Conservation (phyloP, 2,888 invertebrate genomes). For the Diaprepes abbreviatus region DNA sequence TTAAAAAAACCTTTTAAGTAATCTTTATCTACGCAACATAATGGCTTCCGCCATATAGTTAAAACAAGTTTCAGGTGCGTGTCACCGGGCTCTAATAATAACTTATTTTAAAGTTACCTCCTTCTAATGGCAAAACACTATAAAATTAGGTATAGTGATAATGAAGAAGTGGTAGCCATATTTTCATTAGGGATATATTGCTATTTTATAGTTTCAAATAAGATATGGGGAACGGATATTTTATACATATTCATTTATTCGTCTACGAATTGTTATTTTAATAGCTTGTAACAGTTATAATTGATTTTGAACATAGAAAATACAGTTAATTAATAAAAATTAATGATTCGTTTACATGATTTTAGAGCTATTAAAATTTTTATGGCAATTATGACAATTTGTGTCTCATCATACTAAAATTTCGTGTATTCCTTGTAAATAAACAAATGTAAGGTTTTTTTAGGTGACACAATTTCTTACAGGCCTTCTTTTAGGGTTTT, state of each 20-base stretch:
- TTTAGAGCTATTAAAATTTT: not conserved
- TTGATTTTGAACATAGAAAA: slow-evolving; percentile 4
- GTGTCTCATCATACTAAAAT: too few relatives aligned
- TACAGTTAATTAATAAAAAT: slow-evolving; percentile 16
- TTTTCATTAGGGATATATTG: slow-evolving; percentile 8
- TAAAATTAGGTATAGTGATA: slow-evolving; percentile 17
- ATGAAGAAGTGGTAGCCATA: slow-evolving; percentile 17
- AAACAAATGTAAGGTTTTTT: too few relatives aligned
- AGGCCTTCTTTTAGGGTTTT: too few relatives aligned
- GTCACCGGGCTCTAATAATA: slow-evolving; percentile 25
- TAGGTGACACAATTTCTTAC: too few relatives aligned
- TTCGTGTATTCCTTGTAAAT: too few relatives aligned
- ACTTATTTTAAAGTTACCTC: slow-evolving; percentile 19
- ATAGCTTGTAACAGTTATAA: slow-evolving; percentile 10
- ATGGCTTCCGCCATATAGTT: slow-evolving; percentile 32
- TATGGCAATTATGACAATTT: too few relatives aligned
- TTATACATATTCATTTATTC: slow-evolving; percentile 6
- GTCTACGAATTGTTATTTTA: not conserved
- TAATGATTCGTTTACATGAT: slow-evolving; percentile 5
- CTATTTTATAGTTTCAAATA: not conserved
- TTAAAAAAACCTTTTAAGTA: slow-evolving; percentile 24
- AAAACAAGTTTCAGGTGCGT: slow-evolving; percentile 34
- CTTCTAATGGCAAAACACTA: slow-evolving; percentile 32
- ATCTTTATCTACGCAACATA: slow-evolving; percentile 26
- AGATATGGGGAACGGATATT: not conserved